These are phyloP conservation scores for Cephus cinctus DNA, from an alignment of 1,140 invertebrate genomes.

Conservation along the genomic window DNA sequence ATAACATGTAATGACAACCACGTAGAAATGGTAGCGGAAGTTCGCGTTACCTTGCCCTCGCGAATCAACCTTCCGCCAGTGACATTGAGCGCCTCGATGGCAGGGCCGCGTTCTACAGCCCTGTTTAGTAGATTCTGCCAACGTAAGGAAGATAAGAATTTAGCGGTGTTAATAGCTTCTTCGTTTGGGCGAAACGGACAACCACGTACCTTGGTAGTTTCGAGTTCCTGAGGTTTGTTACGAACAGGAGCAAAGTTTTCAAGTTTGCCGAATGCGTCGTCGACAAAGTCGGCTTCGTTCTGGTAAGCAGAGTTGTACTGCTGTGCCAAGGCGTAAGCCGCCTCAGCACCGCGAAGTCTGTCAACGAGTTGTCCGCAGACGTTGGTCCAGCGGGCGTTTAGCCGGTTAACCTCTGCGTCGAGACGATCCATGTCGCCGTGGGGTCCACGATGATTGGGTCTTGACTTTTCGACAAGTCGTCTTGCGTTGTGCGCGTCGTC, in stretches of 20 bases:
- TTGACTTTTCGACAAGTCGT: conserved; percentile 81
- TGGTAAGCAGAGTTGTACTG: conserved; percentile 84
- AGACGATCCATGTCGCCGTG: conserved; percentile 86
- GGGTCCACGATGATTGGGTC: conserved; percentile 65
- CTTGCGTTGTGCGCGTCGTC: conserved; percentile 86
- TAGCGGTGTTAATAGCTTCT: background rate
- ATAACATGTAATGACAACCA: conserved; percentile 20
- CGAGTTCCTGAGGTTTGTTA: conserved; percentile 70
- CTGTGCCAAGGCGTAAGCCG: conserved; percentile 80
- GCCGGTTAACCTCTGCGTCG: conserved; percentile 88
- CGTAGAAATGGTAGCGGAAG: conserved; percentile 21
- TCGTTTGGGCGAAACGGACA: conserved; percentile 1
- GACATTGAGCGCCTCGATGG: conserved; percentile 93
- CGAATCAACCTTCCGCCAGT: conserved; percentile 93
- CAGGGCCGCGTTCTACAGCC: conserved; percentile 85
- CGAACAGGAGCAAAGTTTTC: conserved; percentile 70
- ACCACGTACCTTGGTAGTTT: conserved; percentile 73
- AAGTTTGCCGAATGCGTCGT: conserved; percentile 74
- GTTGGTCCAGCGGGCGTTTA: conserved; percentile 88
- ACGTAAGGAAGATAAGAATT: conserved; percentile 18
- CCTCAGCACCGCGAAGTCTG: conserved; percentile 82
- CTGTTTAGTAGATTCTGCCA: conserved; percentile 85
- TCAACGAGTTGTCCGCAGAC: conserved; percentile 89
- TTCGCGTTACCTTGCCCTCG: conserved; percentile 91
- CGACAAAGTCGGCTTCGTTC: conserved; percentile 85